Evolutionary conservation across 37 sponge, comb jelly and placozoan genomes (phyloP).

Genomic region (Mnemiopsis leidyi): DNA sequence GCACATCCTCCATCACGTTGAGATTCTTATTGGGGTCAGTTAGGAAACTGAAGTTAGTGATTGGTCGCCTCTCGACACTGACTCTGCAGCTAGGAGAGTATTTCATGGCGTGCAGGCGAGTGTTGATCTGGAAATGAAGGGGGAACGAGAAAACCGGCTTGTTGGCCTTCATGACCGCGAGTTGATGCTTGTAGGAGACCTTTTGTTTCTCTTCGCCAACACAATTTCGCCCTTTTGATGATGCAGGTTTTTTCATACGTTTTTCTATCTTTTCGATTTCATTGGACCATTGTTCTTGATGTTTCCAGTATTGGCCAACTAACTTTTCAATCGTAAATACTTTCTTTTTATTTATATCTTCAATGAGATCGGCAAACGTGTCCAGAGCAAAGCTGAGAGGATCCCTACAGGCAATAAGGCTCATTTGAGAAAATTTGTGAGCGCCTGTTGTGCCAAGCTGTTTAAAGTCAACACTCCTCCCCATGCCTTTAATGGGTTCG

Average conservation of each 20-base stretch:
- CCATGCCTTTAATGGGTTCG: background rate
- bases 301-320: constrained; percentile 26
- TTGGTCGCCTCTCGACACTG: background rate
- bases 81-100: constrained; percentile 6
- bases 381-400: constrained; percentile 26
- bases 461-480: constrained; percentile 25
- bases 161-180: constrained; percentile 28
- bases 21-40: background rate
- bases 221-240: background rate
- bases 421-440: constrained; percentile 41
- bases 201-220: background rate
- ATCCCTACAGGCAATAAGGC: constrained; percentile 12
- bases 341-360: background rate
- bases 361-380: background rate
- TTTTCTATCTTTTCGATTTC: constrained; percentile 53
- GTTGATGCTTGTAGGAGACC: constrained; percentile 9
- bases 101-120: constrained; percentile 23
- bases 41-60: constrained; percentile 5
- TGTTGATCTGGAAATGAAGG: constrained; percentile 40
- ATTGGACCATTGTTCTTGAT: constrained; percentile 16
- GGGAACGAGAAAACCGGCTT: constrained; percentile 56
- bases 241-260: constrained; percentile 18
- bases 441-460: background rate
- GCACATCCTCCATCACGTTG: background rate
- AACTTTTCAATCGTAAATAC: constrained; percentile 12